phyloP scores from a whole-genome alignment of 2,797 vertebrate species.

The Chromobotia macracanthus region DNA sequence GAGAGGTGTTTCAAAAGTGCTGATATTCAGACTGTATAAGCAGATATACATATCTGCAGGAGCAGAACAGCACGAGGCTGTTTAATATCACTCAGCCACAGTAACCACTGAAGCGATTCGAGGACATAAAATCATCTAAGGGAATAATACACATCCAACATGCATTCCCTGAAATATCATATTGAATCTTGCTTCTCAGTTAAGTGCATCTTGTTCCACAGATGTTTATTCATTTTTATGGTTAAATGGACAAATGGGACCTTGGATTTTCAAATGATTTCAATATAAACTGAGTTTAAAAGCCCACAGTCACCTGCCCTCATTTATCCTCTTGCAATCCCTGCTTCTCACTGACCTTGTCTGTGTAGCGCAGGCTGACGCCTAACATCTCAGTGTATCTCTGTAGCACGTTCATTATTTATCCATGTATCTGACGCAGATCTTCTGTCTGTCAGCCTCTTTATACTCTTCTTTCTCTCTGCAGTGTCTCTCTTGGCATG shows the following conservation, averaged over 20 bases:
- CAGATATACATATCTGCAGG: not conserved
- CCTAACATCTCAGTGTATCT: conserved; percentile 17
- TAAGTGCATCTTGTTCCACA: not conserved
- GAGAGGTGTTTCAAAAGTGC: not conserved
- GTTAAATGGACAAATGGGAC: too few relatives aligned
- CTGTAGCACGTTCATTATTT: conserved; percentile 28
- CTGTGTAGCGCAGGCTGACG: not conserved
- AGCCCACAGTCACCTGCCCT: not conserved
- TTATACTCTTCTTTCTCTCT: conserved; percentile 7
- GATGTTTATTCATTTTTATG: not conserved
- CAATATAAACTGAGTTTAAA: not conserved
- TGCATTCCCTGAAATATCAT: not conserved
- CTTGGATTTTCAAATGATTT: too few relatives aligned
- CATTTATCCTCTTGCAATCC: not conserved
- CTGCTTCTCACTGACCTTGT: conserved; percentile 35
- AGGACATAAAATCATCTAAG: too few relatives aligned
- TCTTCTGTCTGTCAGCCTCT: conserved; percentile 4
- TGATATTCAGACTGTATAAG: not conserved
- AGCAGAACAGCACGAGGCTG: not conserved
- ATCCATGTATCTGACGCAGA: conserved; percentile 9
- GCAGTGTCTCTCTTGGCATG: conserved; percentile 7
- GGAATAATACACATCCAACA: not conserved
- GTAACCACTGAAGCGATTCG: too few relatives aligned
- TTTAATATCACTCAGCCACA: too few relatives aligned
- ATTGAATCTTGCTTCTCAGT: not conserved